These are phyloP conservation scores for Zapus hudsonius DNA, from an alignment of 2,113 vertebrate genomes.

Conservation along the genomic window DNA sequence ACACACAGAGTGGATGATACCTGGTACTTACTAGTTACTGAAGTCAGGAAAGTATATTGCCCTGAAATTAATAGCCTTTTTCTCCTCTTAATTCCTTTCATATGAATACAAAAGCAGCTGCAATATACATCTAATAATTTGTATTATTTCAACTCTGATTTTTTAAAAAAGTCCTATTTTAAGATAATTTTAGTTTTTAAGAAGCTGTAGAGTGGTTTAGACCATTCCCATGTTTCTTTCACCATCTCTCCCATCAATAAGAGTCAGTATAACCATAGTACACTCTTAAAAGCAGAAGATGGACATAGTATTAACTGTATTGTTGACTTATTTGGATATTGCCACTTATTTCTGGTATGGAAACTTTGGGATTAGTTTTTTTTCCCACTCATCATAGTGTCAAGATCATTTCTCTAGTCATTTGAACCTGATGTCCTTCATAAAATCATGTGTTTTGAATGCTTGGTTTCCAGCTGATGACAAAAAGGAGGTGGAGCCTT, in stretches of 20 bases:
- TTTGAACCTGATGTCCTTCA: no score
- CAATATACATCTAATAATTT: not conserved
- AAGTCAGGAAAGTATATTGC: not conserved
- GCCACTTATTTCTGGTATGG: not conserved
- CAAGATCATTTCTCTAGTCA: not conserved
- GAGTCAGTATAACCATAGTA: not conserved
- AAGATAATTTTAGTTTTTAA: constrained; percentile 6
- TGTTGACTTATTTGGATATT: not conserved
- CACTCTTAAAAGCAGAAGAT: not conserved
- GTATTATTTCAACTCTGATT: not conserved
- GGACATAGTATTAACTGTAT: not conserved
- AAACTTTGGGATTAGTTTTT: not conserved
- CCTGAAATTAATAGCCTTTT: not conserved
- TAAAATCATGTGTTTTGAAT: no score
- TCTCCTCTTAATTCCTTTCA: not conserved
- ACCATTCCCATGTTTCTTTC: not conserved
- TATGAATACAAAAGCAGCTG: not conserved
- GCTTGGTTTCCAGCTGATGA: no score
- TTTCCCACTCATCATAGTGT: not conserved
- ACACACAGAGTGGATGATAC: no score
- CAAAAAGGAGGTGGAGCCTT: no score
- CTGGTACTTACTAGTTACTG: not conserved
- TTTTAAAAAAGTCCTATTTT: not conserved
- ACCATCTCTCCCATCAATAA: not conserved
- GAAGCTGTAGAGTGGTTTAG: not conserved